Evolutionary conservation across 2,888 invertebrate species (phyloP).

Genomic region (Teleiodes luculella): DNA sequence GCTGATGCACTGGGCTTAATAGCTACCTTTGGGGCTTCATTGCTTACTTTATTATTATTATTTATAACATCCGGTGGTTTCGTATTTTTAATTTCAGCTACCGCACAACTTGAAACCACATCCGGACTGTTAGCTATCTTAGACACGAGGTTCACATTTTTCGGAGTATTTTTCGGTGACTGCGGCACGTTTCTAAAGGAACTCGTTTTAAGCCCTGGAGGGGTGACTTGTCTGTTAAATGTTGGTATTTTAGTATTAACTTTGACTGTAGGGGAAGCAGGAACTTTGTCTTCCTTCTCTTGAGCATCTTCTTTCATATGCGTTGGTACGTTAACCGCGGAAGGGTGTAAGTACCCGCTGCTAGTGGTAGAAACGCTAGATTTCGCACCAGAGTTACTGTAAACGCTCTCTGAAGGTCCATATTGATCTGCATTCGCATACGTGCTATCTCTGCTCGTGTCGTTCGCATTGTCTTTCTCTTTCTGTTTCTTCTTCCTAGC

Average conservation of each 20-base stretch:
- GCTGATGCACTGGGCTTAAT: conserved; percentile 62
- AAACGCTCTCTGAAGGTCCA: conserved; percentile 80
- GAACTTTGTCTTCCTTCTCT: conserved; percentile 53
- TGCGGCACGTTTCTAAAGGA: conserved; percentile 63
- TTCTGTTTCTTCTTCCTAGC: conserved; percentile 76
- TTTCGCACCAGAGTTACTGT: conserved; percentile 80
- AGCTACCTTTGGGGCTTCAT: conserved; percentile 68
- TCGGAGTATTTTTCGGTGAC: conserved; percentile 57
- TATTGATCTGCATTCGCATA: conserved; percentile 81
- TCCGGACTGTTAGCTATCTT: conserved; percentile 82
- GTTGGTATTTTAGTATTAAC: conserved; percentile 70
- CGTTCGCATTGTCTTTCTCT: conserved; percentile 30
- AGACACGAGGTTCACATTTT: conserved; percentile 45
- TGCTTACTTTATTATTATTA: conserved; percentile 67
- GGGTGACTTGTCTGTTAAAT: conserved; percentile 67
- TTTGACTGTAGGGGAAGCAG: conserved; percentile 63
- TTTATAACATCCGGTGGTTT: conserved; percentile 82
- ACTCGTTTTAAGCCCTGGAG: conserved; percentile 69
- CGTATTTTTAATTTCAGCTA: conserved; percentile 63
- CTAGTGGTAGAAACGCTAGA: conserved; percentile 81
- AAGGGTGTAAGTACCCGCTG: conserved; percentile 86
- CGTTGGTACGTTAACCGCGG: conserved; percentile 83
- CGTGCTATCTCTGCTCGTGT: conserved; percentile 66
- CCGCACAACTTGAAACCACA: conserved; percentile 84
- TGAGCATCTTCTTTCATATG: conserved; percentile 43